These are phyloP conservation scores for Loxodonta africana DNA, from an alignment of 2,113 vertebrate species.

Conservation along the genomic window DNA sequence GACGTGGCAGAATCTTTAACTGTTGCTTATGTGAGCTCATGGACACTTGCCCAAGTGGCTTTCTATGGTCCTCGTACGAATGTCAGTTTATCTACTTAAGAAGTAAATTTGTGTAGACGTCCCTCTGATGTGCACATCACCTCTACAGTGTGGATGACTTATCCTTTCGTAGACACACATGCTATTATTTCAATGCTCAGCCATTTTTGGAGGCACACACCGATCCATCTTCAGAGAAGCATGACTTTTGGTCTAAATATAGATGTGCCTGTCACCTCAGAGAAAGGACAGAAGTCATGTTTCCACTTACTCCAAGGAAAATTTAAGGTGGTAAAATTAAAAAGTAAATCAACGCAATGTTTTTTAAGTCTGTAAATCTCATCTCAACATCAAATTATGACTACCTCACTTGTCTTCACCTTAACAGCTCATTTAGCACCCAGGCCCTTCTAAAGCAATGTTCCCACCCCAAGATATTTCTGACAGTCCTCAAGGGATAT, in stretches of 20 bases:
- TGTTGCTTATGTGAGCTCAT: background rate
- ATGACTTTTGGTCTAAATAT: constrained; percentile 77
- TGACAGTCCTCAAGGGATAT: background rate
- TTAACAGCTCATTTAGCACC: background rate
- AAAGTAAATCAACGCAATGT: constrained; percentile 8
- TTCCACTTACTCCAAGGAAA: constrained; percentile 57
- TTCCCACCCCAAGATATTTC: background rate
- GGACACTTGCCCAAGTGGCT: constrained; percentile 15
- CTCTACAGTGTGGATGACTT: background rate
- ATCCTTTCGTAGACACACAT: background rate
- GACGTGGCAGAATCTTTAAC: background rate
- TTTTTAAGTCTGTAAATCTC: constrained; percentile 25
- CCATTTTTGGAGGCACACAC: constrained; percentile 64
- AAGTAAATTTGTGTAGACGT: background rate
- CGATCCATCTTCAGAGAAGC: constrained; percentile 61
- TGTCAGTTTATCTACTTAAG: background rate
- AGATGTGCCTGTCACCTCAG: constrained; percentile 62
- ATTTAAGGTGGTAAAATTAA: constrained; percentile 40
- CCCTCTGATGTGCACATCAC: background rate
- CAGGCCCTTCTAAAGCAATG: background rate
- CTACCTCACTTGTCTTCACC: background rate
- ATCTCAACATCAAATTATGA: constrained; percentile 6
- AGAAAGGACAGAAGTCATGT: constrained; percentile 62
- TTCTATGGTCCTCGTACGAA: background rate
- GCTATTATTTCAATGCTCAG: background rate